A percentile compares a stretch with the other conserved stretches of the same genome.
Conservation (phyloP, 2,888 invertebrate genomes). For the Ectobius pallidus region DNA sequence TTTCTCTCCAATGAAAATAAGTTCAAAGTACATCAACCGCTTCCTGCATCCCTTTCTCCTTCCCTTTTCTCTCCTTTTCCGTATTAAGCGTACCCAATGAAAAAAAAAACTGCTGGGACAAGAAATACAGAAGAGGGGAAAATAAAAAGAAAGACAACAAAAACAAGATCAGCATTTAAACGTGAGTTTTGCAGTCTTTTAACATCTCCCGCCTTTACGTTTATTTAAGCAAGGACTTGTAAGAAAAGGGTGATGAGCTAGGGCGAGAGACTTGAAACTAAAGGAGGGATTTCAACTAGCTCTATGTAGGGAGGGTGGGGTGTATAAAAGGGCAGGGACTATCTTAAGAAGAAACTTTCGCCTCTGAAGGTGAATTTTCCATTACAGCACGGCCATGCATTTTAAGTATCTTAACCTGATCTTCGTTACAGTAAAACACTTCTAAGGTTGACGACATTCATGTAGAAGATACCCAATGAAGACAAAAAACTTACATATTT, state of each 20-base stretch:
- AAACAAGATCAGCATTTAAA: slow-evolving; percentile 25
- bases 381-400: no score
- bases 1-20: neutral
- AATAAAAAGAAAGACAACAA: neutral
- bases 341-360: no score
- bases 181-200: slow-evolving; percentile 15
- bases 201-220: neutral
- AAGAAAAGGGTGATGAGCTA: neutral
- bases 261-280: neutral
- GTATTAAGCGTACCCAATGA: slow-evolving; percentile 1
- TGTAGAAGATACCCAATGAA: no score
- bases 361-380: no score
- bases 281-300: neutral
- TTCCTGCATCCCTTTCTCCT: neutral
- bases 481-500: no score
- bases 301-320: no score
- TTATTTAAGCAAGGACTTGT: slow-evolving; percentile 5
- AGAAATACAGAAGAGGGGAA: neutral
- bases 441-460: no score
- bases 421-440: no score
- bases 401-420: no score
- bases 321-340: no score
- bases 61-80: neutral
- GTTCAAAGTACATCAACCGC: neutral
- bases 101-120: neutral